A percentile compares a stretch with the other conserved stretches of the same genome.
phyloP scores from a whole-genome alignment of 2,888 invertebrate species.

The Pandemis corylana region DNA sequence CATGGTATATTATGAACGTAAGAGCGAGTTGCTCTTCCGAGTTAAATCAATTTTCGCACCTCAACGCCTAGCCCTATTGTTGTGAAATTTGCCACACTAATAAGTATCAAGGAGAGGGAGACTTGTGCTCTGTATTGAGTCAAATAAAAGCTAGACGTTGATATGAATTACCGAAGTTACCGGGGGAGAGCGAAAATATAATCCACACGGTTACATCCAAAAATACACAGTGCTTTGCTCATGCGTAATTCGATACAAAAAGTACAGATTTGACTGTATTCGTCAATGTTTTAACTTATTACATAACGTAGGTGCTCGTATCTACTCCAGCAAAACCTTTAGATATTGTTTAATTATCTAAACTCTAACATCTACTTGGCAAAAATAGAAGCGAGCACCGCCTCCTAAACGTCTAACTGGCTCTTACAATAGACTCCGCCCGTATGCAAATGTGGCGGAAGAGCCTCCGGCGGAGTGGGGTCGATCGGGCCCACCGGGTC shows the following conservation, averaged over 20 bases:
- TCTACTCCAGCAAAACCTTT: not conserved
- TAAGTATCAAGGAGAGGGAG: not conserved
- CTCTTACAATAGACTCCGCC: constrained; percentile 73
- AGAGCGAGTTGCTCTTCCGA: not conserved
- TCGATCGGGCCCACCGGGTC: constrained; percentile 56
- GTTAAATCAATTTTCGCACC: not conserved
- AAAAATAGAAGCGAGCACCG: constrained; percentile 56
- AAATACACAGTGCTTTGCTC: too few species aligned
- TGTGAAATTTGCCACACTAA: constrained; percentile 6
- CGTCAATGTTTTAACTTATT: too few species aligned
- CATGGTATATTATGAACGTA: not conserved
- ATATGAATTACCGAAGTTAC: too few species aligned
- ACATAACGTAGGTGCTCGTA: too few species aligned
- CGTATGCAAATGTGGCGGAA: constrained; percentile 78
- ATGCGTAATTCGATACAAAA: too few species aligned
- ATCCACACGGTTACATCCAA: not conserved
- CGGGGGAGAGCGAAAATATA: not conserved
- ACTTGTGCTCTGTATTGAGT: not conserved
- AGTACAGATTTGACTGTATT: too few species aligned
- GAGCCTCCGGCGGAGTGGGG: constrained; percentile 61
- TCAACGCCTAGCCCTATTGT: not conserved
- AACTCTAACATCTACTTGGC: constrained; percentile 40
- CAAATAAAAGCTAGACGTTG: not conserved
- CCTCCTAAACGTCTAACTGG: constrained; percentile 69
- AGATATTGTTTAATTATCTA: constrained; percentile 5